Conservation (phyloP, 53 echinoderm and acorn worm genomes). For the Arbacia lixula region DNA sequence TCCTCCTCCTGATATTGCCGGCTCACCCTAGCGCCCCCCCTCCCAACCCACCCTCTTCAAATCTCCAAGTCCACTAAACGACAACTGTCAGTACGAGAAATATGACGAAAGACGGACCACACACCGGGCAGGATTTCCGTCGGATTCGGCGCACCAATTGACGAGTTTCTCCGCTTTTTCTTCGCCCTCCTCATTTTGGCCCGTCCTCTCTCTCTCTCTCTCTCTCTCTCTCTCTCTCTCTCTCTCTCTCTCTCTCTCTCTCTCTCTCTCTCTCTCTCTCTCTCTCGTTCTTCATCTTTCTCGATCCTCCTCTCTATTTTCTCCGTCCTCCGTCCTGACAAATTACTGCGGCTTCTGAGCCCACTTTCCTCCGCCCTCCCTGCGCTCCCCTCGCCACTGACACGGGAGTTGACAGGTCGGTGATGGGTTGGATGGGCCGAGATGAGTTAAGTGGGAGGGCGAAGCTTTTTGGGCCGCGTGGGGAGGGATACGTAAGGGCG, state of each 20-base stretch:
- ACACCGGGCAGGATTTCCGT: conserved; percentile 39
- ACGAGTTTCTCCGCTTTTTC: neutral
- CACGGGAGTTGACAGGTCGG: conserved; percentile 23
- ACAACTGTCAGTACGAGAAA: conserved; percentile 45
- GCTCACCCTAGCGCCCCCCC: neutral
- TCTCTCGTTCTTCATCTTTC: neutral
- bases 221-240: conserved; percentile 5
- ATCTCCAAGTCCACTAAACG: neutral
- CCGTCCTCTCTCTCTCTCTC: conserved; percentile 28
- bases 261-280: neutral
- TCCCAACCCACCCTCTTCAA: neutral
- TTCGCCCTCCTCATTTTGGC: too few relatives aligned
- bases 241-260: neutral
- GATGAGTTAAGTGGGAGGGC: neutral
- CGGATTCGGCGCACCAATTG: neutral
- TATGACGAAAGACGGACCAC: conserved; percentile 49
- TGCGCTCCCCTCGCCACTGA: neutral
- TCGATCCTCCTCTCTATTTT: conserved; percentile 30
- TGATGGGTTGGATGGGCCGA: neutral
- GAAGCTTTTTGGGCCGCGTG: neutral
- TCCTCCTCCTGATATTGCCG: neutral
- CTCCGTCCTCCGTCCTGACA: conserved; percentile 26
- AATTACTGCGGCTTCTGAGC: neutral
- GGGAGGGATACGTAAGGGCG: neutral
- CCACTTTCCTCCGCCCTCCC: conserved; percentile 26